Evolutionary conservation across 2,888 invertebrate genomes (phyloP).

Genomic region (Thymelicus sylvestris): DNA sequence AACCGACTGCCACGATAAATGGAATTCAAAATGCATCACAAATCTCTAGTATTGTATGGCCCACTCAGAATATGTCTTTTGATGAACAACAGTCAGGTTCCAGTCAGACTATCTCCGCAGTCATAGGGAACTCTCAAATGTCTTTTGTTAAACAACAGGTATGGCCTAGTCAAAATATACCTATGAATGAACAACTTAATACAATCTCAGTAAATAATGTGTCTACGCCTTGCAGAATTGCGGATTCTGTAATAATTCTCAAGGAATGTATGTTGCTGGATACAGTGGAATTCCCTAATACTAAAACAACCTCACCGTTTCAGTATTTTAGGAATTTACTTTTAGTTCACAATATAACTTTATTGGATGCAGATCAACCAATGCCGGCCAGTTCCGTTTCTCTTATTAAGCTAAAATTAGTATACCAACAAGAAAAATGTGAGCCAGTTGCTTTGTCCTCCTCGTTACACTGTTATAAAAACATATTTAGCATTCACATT

Average conservation of each 20-base stretch:
- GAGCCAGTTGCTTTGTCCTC: constrained; percentile 59
- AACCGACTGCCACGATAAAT: constrained; percentile 47
- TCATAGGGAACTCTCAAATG: not conserved
- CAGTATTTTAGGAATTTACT: constrained; percentile 64
- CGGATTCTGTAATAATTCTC: not conserved
- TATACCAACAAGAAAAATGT: constrained; percentile 59
- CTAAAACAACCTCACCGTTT: constrained; percentile 65
- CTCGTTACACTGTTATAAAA: constrained; percentile 54
- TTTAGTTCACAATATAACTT: constrained; percentile 57
- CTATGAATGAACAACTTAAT: constrained; percentile 10
- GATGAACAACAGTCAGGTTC: not conserved
- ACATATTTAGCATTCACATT: constrained; percentile 63
- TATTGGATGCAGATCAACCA: constrained; percentile 52
- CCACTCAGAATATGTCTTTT: not conserved
- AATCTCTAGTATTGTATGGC: not conserved
- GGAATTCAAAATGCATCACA: constrained; percentile 10
- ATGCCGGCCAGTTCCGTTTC: constrained; percentile 50
- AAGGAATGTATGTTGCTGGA: constrained; percentile 57
- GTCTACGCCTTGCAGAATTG: not conserved
- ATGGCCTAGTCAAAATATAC: constrained; percentile 5
- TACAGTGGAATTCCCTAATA: constrained; percentile 67
- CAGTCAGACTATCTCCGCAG: not conserved
- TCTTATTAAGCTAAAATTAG: constrained; percentile 68
- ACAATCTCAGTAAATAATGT: not conserved
- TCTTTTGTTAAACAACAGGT: not conserved